Evolutionary conservation across 2,797 vertebrate species (phyloP), one percentile per base, ranked within the genome.

Genomic region (Ibycter americanus): DNA sequence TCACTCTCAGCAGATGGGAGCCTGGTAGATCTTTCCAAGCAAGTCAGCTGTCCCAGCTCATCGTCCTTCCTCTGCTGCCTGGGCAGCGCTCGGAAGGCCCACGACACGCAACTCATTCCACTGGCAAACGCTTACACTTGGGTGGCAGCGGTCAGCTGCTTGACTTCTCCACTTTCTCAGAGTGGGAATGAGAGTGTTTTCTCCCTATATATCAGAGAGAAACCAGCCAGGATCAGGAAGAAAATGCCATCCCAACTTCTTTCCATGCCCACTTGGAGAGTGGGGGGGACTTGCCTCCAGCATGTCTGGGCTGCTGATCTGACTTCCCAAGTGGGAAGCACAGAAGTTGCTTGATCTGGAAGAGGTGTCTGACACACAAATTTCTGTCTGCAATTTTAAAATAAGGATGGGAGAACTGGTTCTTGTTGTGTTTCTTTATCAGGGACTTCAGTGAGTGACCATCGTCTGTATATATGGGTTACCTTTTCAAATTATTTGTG

Each of bases 71-170:
- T 63, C 54, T 79, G 3, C 42, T 59, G 14, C 14, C 32, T 42
- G 3, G 18, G 9, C 42, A 63, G 29, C 51, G 12, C 34, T 63
- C 3, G 0, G 38, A 71, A 4, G 8, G 18, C 17, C 18, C 4
- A 7, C 2, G 18, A 31, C 13, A 31, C 0, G 0, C 3, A 3
- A 19, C 23, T 42, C 0, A 25, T 74, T 74, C 52, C 32, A 10
- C 11, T 71, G 66, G 17, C 70, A 87, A 84, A 47, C 11, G 26
- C 42, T 42, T 42, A 42, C 4, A 5, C 5, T 31, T 5, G 8
- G 21, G 26, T n/a, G 56, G 15, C 34, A 59, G n/a, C 9, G 12
- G 32, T 11, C 15, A 2, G 21, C 42, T 31, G 32, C 34, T 76
- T 62, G 20, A 0, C 52, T 70, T 51, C 34, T 29, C 14, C 47